Percentiles rank a stretch among this genome's conserved stretches.
These are phyloP conservation scores for Columba livia DNA, from an alignment of 2,113 vertebrate species.

Conservation along the genomic window DNA sequence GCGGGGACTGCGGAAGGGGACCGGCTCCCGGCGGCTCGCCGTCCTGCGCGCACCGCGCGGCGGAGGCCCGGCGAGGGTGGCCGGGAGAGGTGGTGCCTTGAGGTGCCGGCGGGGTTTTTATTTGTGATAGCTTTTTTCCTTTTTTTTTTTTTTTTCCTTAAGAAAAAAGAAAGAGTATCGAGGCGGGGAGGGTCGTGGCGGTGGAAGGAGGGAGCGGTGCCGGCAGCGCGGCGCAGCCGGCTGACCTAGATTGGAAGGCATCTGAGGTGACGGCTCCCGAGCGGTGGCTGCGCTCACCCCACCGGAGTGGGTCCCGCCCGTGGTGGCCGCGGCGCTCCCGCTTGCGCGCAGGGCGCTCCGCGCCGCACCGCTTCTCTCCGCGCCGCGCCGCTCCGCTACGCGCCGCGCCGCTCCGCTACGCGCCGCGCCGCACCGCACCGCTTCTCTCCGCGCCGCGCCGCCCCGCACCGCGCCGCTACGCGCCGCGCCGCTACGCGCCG, in stretches of 20 bases:
- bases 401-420: too few relatives aligned
- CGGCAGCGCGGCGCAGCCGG: not conserved
- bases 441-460: too few relatives aligned
- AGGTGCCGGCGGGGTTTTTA: not conserved
- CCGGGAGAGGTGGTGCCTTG: not conserved
- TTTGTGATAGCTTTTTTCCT: not conserved
- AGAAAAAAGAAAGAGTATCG: not conserved
- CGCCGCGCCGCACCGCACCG: too few relatives aligned
- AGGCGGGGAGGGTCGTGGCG: not conserved
- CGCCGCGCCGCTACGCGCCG: too few relatives aligned
- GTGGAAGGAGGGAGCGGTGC: not conserved
- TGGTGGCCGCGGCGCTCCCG: not conserved
- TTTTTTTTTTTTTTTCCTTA: too few relatives aligned
- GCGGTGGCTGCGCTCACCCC: not conserved
- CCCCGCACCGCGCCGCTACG: too few relatives aligned
- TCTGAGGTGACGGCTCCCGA: conserved; percentile 25
- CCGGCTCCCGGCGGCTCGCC: not conserved
- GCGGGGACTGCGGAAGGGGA: too few relatives aligned
- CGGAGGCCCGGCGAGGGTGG: not conserved
- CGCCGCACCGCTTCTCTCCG: not conserved
- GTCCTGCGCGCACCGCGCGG: not conserved
- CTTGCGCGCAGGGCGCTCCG: not conserved
- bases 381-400: not conserved
- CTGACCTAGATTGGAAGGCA: conserved; percentile 35
- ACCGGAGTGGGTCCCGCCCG: not conserved